phyloP scores from a whole-genome alignment of 30 jellyfish, hydroid and myxozoan genomes.

The Aurelia coerulea region DNA sequence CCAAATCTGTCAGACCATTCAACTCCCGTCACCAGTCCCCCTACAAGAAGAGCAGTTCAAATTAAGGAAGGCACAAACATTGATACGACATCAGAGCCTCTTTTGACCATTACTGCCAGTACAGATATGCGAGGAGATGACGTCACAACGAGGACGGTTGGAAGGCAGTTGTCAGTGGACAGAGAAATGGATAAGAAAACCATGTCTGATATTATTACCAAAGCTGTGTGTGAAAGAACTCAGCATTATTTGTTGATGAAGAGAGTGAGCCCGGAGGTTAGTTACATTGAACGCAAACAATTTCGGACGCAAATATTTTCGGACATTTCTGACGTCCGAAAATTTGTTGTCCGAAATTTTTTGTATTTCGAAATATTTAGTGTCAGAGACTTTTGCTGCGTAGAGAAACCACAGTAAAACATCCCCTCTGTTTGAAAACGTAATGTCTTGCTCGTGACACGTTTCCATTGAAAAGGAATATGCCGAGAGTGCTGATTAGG shows the following conservation, averaged over 20 bases:
- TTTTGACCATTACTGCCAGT: not conserved
- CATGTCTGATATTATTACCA: not conserved
- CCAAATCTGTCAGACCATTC: not conserved
- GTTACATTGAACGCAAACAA: no score
- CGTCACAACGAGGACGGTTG: not conserved
- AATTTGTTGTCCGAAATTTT: no score
- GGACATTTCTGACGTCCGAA: no score
- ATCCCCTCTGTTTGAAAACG: no score
- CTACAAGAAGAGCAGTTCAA: not conserved
- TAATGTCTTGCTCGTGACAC: no score
- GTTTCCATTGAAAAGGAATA: no score
- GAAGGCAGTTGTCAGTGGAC: not conserved
- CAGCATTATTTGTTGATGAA: not conserved
- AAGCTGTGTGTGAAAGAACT: not conserved
- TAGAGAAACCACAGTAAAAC: no score
- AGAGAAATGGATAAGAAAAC: not conserved
- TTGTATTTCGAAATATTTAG: no score
- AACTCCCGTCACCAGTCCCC: not conserved
- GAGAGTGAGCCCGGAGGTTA: not conserved
- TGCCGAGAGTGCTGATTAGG: no score
- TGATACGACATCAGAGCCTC: not conserved
- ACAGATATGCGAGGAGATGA: not conserved
- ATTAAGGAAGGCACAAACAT: not conserved
- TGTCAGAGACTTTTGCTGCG: no score
- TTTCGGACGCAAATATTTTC: no score